Evolutionary conservation across 2,888 invertebrate genomes (phyloP).

Genomic region (Plagodis pulveraria): DNA sequence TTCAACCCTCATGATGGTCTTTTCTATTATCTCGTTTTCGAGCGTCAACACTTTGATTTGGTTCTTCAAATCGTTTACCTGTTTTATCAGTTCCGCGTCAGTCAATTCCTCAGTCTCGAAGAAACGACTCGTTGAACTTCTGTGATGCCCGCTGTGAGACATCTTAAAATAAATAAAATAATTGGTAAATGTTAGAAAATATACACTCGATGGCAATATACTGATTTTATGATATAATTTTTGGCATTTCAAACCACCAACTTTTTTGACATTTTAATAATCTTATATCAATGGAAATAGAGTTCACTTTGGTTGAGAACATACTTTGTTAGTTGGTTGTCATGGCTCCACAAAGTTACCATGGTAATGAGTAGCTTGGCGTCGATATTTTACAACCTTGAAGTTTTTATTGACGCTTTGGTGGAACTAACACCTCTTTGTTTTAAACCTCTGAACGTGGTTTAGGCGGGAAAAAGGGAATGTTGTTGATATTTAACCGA

Average conservation of each 20-base stretch:
- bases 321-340: constrained; percentile 10
- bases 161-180: constrained; percentile 35
- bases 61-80: constrained; percentile 61
- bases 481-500: too few relatives aligned
- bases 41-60: constrained; percentile 61
- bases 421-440: not conserved
- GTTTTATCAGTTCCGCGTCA: constrained; percentile 64
- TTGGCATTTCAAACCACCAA: not conserved
- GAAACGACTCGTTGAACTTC: constrained; percentile 58
- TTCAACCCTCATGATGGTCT: constrained; percentile 72
- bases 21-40: constrained; percentile 83
- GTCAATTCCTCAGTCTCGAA: constrained; percentile 59
- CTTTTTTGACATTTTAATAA: not conserved
- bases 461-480: too few relatives aligned
- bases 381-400: not conserved
- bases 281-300: constrained; percentile 13
- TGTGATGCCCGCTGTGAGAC: constrained; percentile 42
- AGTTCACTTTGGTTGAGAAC: constrained; percentile 20
- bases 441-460: not conserved
- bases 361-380: constrained; percentile 1
- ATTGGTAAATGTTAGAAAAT: constrained; percentile 4
- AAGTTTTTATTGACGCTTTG: constrained; percentile 2
- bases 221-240: not conserved
- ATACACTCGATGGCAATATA: not conserved
- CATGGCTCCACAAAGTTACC: constrained; percentile 15